phyloP scores from a whole-genome alignment of 2,113 vertebrate genomes.

The Orientallactaga bullata region DNA sequence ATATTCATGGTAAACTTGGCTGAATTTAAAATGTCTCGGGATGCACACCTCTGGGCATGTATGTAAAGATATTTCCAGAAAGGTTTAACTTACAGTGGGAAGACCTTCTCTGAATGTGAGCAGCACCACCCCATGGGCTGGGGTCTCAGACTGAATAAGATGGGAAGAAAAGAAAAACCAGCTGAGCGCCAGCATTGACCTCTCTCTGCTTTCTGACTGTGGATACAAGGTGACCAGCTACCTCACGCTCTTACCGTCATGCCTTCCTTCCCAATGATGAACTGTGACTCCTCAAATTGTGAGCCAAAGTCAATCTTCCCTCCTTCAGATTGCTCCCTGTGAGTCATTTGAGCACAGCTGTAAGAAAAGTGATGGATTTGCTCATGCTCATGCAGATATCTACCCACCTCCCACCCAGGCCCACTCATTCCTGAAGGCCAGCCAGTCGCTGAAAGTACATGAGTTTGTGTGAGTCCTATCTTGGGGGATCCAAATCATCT shows the following conservation, averaged over 20 bases:
- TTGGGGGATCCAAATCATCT: fast-evolving
- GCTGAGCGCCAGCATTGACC: not conserved
- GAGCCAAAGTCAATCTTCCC: too few species aligned
- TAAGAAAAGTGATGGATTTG: too few species aligned
- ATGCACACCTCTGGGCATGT: not conserved
- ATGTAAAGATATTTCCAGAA: not conserved
- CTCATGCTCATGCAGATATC: not conserved
- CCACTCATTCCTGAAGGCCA: not conserved
- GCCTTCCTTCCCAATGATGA: too few species aligned
- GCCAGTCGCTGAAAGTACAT: too few species aligned
- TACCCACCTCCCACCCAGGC: not conserved
- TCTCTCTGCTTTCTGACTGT: not conserved
- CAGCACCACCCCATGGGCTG: not conserved
- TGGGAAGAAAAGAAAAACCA: not conserved
- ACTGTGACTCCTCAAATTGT: too few species aligned
- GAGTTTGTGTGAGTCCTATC: too few species aligned
- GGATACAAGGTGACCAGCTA: not conserved
- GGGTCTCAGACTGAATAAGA: not conserved
- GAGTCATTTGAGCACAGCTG: too few species aligned
- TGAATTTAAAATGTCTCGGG: not conserved
- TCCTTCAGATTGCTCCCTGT: too few species aligned
- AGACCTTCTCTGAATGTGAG: not conserved
- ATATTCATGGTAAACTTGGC: not conserved
- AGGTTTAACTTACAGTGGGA: not conserved
- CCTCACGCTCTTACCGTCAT: too few species aligned